Base-by-base conservation (phyloP, 64 coral and sea anemone genomes). In the Dendrophyllia cribrosa region DNA sequence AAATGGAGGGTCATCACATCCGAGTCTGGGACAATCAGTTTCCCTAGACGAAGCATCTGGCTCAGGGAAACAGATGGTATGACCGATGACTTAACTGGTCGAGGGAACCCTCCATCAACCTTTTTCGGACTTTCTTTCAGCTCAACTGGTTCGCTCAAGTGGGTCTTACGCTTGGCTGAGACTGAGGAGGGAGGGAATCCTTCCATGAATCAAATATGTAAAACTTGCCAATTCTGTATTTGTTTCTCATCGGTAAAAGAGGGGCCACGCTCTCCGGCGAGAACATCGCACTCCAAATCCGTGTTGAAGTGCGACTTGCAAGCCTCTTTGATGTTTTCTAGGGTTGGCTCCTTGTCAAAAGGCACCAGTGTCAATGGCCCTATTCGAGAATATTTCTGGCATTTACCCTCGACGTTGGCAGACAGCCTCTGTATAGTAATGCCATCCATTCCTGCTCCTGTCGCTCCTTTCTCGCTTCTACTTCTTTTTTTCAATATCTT, bases 31-130 rank as follows among this genome's bases (percentile, higher is more conserved):
- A 80, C 62, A 43, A 90, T 90, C 4, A 81, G 23, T 78, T 90
- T 78, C 17, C 88, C 88, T 4, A 79, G 74, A 79, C 75, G 75
- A 78, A 90, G 76, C 76, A 82, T 90, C 49, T 90, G 88, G 63
- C 88, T 81, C 16, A 90, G 24, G 65, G 88, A 90, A 78, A 90
- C 88, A 81, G 76, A 81, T 66, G 88, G 88, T 65, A 90, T 72
- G 3, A 90, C 60, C 43, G 61, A 90, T 43, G 61, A 90, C 20
- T 90, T 90, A 69, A 90, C 59, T 90, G 76, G 51, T 9, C 4
- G 51, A 53, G 51, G 9, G 51, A 53, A n/a, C n/a, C n/a, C 9
- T 4, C 51, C 51, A 53, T 4, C 51, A 9, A 5, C 51, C 51
- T 53, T 53, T 4, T 53, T n/a, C n/a, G n/a, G n/a, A n/a, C n/a